phyloP scores from a whole-genome alignment of 37 sponge, comb jelly and placozoan genomes.

The Tethya wilhelma region DNA sequence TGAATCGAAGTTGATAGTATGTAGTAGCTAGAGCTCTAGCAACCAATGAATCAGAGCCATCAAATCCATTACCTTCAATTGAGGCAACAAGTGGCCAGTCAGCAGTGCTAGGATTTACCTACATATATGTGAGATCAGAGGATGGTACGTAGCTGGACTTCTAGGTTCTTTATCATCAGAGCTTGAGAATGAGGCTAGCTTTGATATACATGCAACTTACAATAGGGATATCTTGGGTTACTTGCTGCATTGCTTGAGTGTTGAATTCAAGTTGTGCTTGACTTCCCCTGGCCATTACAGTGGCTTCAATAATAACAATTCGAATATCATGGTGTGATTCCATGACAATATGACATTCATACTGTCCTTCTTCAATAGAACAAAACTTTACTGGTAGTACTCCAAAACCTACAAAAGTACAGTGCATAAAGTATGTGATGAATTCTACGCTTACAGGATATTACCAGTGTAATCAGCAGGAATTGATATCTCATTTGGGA shows the following conservation, averaged over 20 bases:
- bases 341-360: conserved; percentile 64
- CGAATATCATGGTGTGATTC: conserved; percentile 72
- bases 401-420: background rate
- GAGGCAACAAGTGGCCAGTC: conserved; percentile 64
- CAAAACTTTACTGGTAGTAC: conserved; percentile 45
- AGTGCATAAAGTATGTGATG: background rate
- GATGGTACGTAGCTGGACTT: background rate
- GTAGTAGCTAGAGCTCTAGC: conserved; percentile 71
- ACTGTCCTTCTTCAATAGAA: conserved; percentile 55
- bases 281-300: conserved; percentile 42
- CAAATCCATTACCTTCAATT: conserved; percentile 45
- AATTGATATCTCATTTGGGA: conserved; percentile 31
- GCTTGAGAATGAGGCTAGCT: background rate
- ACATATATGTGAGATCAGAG: background rate
- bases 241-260: conserved; percentile 67
- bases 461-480: conserved; percentile 25
- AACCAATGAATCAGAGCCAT: conserved; percentile 65
- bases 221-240: conserved; percentile 84
- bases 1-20: conserved; percentile 76
- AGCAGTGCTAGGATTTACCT: conserved; percentile 70
- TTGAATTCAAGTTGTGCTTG: conserved; percentile 71
- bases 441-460: background rate
- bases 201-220: conserved; percentile 42
- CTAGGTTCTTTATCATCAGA: background rate
- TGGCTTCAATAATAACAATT: conserved; percentile 73